These are phyloP conservation scores for Felis chaus DNA, from an alignment of 2,113 vertebrate species.

Conservation along the genomic window DNA sequence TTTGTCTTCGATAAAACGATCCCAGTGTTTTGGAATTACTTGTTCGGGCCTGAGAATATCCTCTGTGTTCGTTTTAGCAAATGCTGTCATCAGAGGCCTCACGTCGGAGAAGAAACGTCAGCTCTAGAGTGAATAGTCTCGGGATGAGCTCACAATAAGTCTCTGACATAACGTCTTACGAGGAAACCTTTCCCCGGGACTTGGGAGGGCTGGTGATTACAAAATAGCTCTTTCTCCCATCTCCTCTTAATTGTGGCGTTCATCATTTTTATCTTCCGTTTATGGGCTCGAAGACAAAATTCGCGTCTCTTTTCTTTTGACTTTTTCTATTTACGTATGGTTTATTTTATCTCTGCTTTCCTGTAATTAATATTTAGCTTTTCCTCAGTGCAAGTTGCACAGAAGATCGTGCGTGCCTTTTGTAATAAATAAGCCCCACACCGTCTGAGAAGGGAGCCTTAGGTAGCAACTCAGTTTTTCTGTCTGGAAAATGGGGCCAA, in stretches of 20 bases:
- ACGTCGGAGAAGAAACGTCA: rapidly evolving
- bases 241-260: not conserved
- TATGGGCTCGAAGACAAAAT: not conserved
- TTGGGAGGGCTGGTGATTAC: no score
- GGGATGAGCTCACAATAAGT: not conserved
- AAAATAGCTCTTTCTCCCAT: not conserved
- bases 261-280: not conserved
- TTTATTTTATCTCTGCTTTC: not conserved
- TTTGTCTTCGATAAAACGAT: slow-evolving; percentile 47
- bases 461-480: not conserved
- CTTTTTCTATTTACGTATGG: not conserved
- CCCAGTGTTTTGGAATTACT: slow-evolving; percentile 44
- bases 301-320: not conserved
- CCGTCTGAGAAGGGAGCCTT: rapidly evolving
- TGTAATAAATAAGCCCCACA: rapidly evolving
- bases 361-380: not conserved
- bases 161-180: not conserved
- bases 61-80: not conserved
- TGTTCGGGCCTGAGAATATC: not conserved
- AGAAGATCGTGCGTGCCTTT: not conserved
- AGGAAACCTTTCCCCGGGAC: not conserved
- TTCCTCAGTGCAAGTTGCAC: not conserved
- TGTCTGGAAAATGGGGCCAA: not conserved
- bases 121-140: not conserved
- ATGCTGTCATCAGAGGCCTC: not conserved